Conservation (phyloP, 2,797 vertebrate species). For the Melanotaenia maccullochi region DNA sequence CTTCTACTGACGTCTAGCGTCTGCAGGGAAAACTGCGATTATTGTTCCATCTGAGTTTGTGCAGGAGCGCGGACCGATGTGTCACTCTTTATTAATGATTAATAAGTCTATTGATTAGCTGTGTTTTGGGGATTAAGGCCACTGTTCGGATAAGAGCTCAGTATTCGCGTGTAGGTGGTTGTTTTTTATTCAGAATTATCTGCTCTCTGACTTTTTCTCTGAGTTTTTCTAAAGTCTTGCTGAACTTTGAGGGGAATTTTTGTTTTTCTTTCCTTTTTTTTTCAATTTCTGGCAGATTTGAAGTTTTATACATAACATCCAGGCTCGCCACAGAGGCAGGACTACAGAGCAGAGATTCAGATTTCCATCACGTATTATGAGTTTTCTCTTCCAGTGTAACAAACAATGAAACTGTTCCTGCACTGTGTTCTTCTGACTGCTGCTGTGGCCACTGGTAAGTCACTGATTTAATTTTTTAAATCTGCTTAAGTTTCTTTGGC, state of each 20-base stretch:
- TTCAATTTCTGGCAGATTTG: not conserved
- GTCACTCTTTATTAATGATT: conserved; percentile 76
- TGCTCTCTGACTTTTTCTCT: conserved; percentile 9
- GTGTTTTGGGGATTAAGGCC: conserved; percentile 58
- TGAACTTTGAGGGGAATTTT: not conserved
- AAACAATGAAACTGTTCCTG: conserved; percentile 63
- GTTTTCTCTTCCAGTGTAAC: conserved; percentile 6
- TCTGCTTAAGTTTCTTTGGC: not conserved
- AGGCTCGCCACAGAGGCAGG: not conserved
- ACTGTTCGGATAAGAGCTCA: conserved; percentile 65
- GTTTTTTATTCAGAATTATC: conserved; percentile 6
- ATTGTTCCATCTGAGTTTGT: not conserved
- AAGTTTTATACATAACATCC: not conserved
- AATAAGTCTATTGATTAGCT: conserved; percentile 70
- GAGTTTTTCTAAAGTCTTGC: not conserved
- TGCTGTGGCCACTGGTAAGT: conserved; percentile 68
- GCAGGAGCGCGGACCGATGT: conserved; percentile 1
- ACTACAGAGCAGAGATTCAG: conserved; percentile 9
- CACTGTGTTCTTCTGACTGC: conserved; percentile 57
- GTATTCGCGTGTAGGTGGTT: conserved; percentile 41
- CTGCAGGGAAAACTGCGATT: conserved; percentile 30
- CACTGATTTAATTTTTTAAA: not conserved
- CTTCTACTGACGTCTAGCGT: conserved; percentile 69
- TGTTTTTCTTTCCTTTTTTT: not conserved
- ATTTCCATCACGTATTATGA: conserved; percentile 2